Base-by-base conservation (phyloP, 2,113 vertebrate genomes). In the Dicerorhinus sumatrensis region DNA sequence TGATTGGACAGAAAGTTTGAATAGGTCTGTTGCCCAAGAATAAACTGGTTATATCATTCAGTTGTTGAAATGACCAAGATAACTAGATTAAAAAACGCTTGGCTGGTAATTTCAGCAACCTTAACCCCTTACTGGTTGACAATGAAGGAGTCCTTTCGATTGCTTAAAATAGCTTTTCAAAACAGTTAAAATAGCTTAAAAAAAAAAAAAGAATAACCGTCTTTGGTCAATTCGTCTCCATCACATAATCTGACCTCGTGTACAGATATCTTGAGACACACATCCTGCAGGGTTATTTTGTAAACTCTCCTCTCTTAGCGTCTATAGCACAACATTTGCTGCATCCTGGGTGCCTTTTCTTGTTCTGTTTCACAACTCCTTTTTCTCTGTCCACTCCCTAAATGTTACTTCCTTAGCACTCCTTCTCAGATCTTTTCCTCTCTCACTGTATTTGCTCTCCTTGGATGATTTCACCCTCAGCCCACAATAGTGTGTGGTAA, bases 21-120 rank as follows among this genome's bases (percentile, higher is more conserved):
- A 73, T 42, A 91, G 85, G 9, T 89, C 16, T 88, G 2, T 79
- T 97, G 31, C 65, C 48, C 33, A 89, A 65, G 33, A 93, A 56
- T 54, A 76, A 89, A 96, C 18, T 63, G 42, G 7, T 70, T 80
- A 51, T 48, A 36, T 51, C 31, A 72, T 62, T 93, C 48, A 65
- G 12, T 80, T 81, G 75, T 72, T 91, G 48, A 96, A 97, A 95
- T 88, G 25, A 76, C 42, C 42, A 87, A 46, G 4, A 89, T 56
- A 89, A 96, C 39, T 48, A 36, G 18, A 27, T 39, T 97, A 21
- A 54, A 85, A 96, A 89, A 58, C 6, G 3, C 29, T 54, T 31
- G 18, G 8, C 25, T 79, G 31, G 20, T 87, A 80, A 83, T 89
- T 94, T 58, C 65, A 81, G 25, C 48, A 92, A 72, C 36, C 23